A percentile compares a stretch with the other conserved stretches of the same genome.
phyloP scores from a whole-genome alignment of 92 coral and sea anemone genomes.

The Heliopora coerulea region DNA sequence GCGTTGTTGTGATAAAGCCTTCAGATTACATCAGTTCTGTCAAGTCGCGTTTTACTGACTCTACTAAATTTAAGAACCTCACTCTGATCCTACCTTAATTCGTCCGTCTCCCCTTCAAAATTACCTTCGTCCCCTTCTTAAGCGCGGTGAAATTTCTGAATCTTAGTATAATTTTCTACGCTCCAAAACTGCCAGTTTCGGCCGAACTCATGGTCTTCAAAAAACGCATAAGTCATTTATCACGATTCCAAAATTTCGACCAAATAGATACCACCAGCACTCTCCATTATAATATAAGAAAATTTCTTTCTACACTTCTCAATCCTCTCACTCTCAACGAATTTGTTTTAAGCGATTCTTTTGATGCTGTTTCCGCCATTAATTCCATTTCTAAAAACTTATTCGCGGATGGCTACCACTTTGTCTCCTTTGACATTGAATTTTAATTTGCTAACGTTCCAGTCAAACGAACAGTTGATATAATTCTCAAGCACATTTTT shows the following conservation, averaged over 20 bases:
- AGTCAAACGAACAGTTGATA: not conserved
- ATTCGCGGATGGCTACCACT: not conserved
- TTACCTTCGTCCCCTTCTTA: not conserved
- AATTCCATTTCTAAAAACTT: conserved; percentile 28
- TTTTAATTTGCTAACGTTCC: conserved; percentile 9
- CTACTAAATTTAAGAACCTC: not conserved
- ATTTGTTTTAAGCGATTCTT: conserved; percentile 35
- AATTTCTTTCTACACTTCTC: conserved; percentile 37
- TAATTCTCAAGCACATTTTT: not conserved
- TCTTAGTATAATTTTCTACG: not conserved
- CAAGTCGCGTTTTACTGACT: not conserved
- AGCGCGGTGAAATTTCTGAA: conserved; percentile 23
- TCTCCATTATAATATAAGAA: conserved; percentile 46
- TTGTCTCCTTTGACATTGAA: conserved; percentile 16
- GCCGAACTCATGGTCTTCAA: conserved; percentile 33
- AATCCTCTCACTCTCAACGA: conserved; percentile 37
- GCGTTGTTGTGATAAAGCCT: conserved; percentile 6
- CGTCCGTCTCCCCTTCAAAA: conserved; percentile 13
- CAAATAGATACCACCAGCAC: conserved; percentile 38
- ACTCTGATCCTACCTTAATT: not conserved
- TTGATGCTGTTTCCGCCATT: conserved; percentile 34
- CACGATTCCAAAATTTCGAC: conserved; percentile 37
- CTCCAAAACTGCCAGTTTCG: not conserved
- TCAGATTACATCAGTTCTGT: not conserved
- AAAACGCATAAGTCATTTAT: conserved; percentile 35